phyloP scores from a whole-genome alignment of 2,113 vertebrate genomes.

The Cettia cetti region DNA sequence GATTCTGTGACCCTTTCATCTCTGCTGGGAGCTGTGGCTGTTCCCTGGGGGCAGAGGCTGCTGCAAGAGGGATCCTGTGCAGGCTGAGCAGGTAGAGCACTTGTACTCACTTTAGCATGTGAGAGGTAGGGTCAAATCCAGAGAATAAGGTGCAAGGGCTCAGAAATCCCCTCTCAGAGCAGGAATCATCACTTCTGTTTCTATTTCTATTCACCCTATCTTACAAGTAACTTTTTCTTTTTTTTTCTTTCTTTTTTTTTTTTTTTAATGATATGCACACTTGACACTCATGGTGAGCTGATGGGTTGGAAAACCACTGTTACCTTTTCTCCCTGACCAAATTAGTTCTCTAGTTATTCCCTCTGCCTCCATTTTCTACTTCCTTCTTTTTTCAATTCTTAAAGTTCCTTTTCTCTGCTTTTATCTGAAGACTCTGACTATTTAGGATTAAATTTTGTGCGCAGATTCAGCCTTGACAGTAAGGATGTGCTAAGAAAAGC shows the following conservation, averaged over 20 bases:
- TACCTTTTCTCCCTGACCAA: background rate
- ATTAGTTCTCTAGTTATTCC: background rate
- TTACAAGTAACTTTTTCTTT: background rate
- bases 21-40: background rate
- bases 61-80: background rate
- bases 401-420: background rate
- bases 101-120: background rate
- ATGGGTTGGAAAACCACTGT: background rate
- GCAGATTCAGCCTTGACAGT: background rate
- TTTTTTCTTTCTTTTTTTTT: slow-evolving; percentile 11
- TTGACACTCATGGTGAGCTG: background rate
- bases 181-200: slow-evolving; percentile 1
- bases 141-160: background rate
- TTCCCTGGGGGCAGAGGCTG: background rate
- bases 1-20: background rate
- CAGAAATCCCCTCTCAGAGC: slow-evolving; percentile 10
- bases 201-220: slow-evolving; percentile 1
- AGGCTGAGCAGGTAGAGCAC: background rate
- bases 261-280: background rate
- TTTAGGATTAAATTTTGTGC: background rate
- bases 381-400: background rate
- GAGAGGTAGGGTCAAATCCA: slow-evolving; percentile 4
- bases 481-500: background rate
- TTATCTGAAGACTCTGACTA: background rate
- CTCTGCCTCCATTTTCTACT: background rate